A percentile compares a stretch with the other conserved stretches of the same genome.
Conservation (phyloP, 2,888 invertebrate species). For the Ypsolopha sequella region DNA sequence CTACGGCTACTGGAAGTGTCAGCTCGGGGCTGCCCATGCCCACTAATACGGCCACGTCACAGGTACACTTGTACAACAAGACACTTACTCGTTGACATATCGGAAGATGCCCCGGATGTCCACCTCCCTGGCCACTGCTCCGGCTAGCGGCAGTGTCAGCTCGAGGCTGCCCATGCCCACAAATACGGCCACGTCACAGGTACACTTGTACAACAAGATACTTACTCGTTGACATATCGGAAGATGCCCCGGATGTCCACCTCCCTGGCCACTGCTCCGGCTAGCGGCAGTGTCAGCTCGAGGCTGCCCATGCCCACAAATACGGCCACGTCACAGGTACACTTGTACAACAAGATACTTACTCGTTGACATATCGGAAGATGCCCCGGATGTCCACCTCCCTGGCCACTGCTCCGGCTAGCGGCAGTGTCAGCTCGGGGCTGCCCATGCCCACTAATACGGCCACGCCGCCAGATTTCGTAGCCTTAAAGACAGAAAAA, state of each 20-base stretch:
- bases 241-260: slow-evolving; percentile 95
- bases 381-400: slow-evolving; percentile 95
- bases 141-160: slow-evolving; percentile 84
- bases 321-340: slow-evolving; percentile 84
- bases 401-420: slow-evolving; percentile 82
- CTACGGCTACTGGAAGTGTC: slow-evolving; percentile 85
- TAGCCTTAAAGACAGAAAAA: slow-evolving; percentile 72
- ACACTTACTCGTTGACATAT: slow-evolving; percentile 87
- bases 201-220: slow-evolving; percentile 13
- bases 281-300: slow-evolving; percentile 85
- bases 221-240: slow-evolving; percentile 91
- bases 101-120: slow-evolving; percentile 95
- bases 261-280: slow-evolving; percentile 84
- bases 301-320: slow-evolving; percentile 89
- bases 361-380: slow-evolving; percentile 95
- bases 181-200: slow-evolving; percentile 86
- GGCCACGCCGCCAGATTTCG: slow-evolving; percentile 86
- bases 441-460: slow-evolving; percentile 92
- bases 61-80: too few species aligned
- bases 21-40: slow-evolving; percentile 88
- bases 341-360: slow-evolving; percentile 23
- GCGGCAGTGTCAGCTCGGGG: slow-evolving; percentile 82
- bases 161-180: slow-evolving; percentile 90
- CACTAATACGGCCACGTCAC: slow-evolving; percentile 88
- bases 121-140: slow-evolving; percentile 86